These are phyloP conservation scores for Rhabdornis inornatus DNA, from an alignment of 2,113 vertebrate species.

Conservation along the genomic window DNA sequence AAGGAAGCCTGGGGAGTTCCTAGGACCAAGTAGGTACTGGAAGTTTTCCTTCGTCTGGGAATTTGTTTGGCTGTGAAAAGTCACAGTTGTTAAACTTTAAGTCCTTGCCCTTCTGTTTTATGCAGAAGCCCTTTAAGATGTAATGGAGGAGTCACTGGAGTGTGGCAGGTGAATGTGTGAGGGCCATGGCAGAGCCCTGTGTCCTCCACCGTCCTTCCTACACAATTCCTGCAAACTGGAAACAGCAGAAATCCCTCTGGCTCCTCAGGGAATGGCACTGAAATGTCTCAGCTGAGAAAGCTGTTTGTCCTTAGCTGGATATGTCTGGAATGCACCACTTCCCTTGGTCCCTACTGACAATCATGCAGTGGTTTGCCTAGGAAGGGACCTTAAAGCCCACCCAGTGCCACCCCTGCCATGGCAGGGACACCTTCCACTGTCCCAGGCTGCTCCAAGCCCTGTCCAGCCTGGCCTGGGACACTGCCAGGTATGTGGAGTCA, in stretches of 20 bases:
- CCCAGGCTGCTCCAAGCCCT: neutral
- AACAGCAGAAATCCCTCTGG: neutral
- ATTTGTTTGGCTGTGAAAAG: neutral
- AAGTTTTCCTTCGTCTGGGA: neutral
- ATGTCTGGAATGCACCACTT: neutral
- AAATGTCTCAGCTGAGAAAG: neutral
- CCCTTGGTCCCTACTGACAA: neutral
- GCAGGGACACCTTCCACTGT: neutral
- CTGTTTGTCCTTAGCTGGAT: neutral
- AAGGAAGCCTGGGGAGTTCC: neutral
- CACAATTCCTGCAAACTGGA: neutral
- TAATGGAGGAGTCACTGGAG: neutral
- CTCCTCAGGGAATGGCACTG: neutral
- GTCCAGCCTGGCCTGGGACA: fast-evolving
- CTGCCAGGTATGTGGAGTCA: neutral
- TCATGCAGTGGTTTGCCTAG: neutral
- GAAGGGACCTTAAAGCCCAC: neutral
- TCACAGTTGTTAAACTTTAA: neutral
- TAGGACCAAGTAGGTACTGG: neutral
- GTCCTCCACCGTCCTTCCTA: neutral
- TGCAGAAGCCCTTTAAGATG: neutral
- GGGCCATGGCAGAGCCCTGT: neutral
- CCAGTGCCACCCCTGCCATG: neutral
- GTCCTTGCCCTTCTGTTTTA: neutral
- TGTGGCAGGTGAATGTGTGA: neutral